Conservation (phyloP, 2,888 invertebrate species). For the Chaetogeoica ovagalla region DNA sequence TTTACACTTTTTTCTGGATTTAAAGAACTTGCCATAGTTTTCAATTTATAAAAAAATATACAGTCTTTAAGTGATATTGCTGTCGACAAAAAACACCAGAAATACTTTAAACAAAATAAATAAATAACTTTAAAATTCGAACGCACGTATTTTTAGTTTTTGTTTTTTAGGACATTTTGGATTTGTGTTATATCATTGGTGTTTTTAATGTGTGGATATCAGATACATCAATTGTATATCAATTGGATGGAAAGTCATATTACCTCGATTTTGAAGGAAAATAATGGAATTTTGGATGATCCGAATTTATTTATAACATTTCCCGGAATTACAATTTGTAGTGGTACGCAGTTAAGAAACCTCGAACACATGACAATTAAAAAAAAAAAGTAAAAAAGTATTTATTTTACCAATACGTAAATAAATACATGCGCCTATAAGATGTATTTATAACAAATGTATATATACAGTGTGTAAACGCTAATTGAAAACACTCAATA, state of each 20-base stretch:
- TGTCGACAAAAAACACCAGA: too few species aligned
- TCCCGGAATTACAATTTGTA: constrained; percentile 55
- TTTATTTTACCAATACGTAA: not conserved
- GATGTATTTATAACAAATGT: too few species aligned
- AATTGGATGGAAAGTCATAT: constrained; percentile 54
- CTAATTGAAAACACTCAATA: too few species aligned
- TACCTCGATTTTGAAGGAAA: constrained; percentile 49
- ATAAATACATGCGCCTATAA: too few species aligned
- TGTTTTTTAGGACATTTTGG: constrained; percentile 54
- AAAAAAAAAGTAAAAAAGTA: constrained; percentile 15
- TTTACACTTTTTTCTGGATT: too few species aligned
- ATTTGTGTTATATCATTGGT: constrained; percentile 50
- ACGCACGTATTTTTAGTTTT: not conserved
- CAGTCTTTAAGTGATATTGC: too few species aligned
- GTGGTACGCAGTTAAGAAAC: constrained; percentile 48
- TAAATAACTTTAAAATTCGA: too few species aligned
- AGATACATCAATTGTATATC: constrained; percentile 35
- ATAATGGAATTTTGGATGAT: constrained; percentile 9
- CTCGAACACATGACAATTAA: not conserved
- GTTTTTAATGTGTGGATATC: constrained; percentile 52
- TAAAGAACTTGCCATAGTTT: too few species aligned
- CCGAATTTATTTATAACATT: constrained; percentile 52
- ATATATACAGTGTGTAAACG: not conserved
- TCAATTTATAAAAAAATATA: too few species aligned
- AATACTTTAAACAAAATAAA: not conserved